Evolutionary conservation across 1,140 invertebrate species (phyloP), one percentile per base, ranked within the genome.

Genomic region (Proctacanthus coquilletti): DNA sequence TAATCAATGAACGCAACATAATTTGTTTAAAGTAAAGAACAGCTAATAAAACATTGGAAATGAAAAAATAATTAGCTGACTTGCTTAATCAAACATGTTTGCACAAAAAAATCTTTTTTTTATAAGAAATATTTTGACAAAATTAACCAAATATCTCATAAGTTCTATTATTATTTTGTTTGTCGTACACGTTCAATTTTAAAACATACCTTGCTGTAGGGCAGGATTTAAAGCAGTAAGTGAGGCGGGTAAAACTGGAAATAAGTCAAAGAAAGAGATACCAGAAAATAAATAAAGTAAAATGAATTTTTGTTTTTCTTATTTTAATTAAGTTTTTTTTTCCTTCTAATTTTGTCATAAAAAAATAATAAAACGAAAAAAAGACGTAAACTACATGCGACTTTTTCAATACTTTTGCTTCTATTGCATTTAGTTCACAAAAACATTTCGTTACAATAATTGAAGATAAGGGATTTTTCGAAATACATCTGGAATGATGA

Each of bases 181-280:
- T 27, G 8, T 8, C 23, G 8, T 8, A 27, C 8, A 27, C 13
- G 8, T 9, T 27, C 13, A 27, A 9, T 27, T 8, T 9, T 9
- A 27, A 27, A 27, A 27, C 47, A 35, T 47, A 58, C 55, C 55
- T 45, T 58, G 55, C 42, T 58, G 55, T 39, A 58, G 45, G 27
- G 55, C 55, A 42, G 55, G 55, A 48, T 58, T 58, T 23, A 58
- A 49, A 36, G 55, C 55, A 21, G 55, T 58, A 44, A 58, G 45
- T 34, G 55, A 58, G 45, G 55, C 55, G 45, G 55, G 55, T 43
- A 58, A 52, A 36, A 58, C 55, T 58, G 48, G 3, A 45, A 38
- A 27, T 27, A 27, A 27, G n/a, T n/a, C n/a, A 27, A 27, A 9
- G 23, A 27, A 27, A 27, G 13, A 9, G 23, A 27, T 27, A 27